These are phyloP conservation scores for Patella caerulea DNA, from an alignment of 2,888 invertebrate genomes.

Conservation along the genomic window DNA sequence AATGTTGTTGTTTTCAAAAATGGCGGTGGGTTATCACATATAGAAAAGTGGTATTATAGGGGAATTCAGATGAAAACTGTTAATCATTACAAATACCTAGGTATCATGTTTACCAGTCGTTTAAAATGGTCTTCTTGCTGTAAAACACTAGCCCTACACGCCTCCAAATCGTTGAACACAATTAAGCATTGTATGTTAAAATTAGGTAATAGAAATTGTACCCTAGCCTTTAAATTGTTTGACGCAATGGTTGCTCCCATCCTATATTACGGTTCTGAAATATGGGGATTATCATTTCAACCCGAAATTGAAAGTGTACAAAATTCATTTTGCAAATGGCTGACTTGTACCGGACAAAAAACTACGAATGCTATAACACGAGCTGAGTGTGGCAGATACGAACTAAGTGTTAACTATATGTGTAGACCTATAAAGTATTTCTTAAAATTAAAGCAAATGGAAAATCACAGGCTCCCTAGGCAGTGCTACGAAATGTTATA, in stretches of 20 bases:
- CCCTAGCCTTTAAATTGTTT: background rate
- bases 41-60: slow-evolving; percentile 23
- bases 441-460: background rate
- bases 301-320: background rate
- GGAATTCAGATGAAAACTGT: background rate
- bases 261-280: background rate
- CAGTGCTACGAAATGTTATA: background rate
- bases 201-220: background rate
- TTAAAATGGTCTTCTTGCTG: background rate
- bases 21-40: slow-evolving; percentile 25
- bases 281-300: background rate
- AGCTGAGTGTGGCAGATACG: background rate
- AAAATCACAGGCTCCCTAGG: background rate
- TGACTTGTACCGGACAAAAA: background rate
- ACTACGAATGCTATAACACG: background rate
- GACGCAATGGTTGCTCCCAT: background rate
- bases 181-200: background rate
- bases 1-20: slow-evolving; percentile 32
- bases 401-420: background rate
- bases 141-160: background rate
- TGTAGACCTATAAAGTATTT: background rate
- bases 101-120: background rate
- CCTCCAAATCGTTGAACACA: background rate
- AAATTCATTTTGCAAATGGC: background rate
- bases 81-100: background rate